Base-by-base conservation (phyloP, 2,888 invertebrate species). In the Psylliodes chrysocephalus region DNA sequence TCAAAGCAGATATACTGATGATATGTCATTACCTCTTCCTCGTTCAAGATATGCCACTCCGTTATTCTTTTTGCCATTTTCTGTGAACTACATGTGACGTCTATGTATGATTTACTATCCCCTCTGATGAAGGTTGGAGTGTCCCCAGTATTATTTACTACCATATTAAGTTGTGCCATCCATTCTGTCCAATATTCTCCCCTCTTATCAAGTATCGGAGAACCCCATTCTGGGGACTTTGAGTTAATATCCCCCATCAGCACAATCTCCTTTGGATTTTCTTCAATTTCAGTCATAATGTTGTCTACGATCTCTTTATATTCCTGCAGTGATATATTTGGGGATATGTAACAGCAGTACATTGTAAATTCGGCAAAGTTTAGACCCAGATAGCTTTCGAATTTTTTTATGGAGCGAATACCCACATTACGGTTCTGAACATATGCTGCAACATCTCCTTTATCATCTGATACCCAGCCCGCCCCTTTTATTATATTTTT, bases 111-210 rank as follows among this genome's bases (percentile, higher is more conserved):
- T n/a, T n/a, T n/a, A n/a, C n/a, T n/a, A n/a, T n/a, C n/a, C n/a
- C 12, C 12, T 30, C 53, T 17, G 6, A 53, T 2, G 19, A 30
- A 53, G 19, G 53, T 53, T 2, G 53, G 53, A 4, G n/a, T 53
- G 1, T 35, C 10, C 0, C 38, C 53, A 2, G 15, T 19, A 10
- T 53, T 53, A 0, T 15, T 6, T 1, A 17, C 38, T 2, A 8
- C 38, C 18, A 52, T 35, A 14, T 42, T 19, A 1, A 55, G 42
- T 7, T 12, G 1, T 17, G 55, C 40, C 10, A 56, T 56, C 44
- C 56, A 56, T 19, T 44, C 56, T 1, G 25, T 25, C 19, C 10
- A 18, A 40, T 44, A 56, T 14, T 56, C 44, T 44, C 56, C 56
- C 14, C 42, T 42, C 14, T 15, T 1, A 30, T 56, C 44, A 5